phyloP scores from a whole-genome alignment of 2,113 vertebrate genomes.

The Zootoca vivipara region DNA sequence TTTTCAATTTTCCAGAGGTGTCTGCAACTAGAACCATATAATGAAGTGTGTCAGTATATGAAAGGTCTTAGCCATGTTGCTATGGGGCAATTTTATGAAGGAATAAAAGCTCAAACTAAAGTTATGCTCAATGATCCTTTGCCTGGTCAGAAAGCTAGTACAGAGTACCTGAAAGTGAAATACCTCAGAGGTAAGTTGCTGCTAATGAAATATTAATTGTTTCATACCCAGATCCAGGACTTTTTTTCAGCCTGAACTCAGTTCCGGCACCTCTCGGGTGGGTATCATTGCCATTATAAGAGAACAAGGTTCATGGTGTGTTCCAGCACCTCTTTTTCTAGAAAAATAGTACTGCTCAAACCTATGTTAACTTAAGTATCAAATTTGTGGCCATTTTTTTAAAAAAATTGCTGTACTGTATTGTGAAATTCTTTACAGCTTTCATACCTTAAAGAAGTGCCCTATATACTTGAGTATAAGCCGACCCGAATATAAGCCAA shows the following conservation, averaged over 20 bases:
- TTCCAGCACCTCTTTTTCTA: no score
- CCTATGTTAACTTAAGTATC: not conserved
- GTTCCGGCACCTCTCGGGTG: no score
- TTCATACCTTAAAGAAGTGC: not conserved
- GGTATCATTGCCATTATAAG: no score
- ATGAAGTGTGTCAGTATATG: slow-evolving; percentile 99
- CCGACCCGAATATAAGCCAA: no score
- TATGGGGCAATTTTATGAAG: slow-evolving; percentile 98
- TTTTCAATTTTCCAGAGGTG: slow-evolving; percentile 81
- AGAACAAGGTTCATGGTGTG: no score
- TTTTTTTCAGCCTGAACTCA: no score
- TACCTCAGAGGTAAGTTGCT: slow-evolving; percentile 90
- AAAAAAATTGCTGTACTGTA: not conserved
- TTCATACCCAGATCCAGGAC: not conserved
- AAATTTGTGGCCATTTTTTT: not conserved
- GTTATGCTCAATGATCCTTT: slow-evolving; percentile 97
- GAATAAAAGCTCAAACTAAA: slow-evolving; percentile 98
- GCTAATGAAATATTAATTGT: not conserved
- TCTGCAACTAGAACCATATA: slow-evolving; percentile 93
- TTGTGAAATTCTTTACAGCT: not conserved
- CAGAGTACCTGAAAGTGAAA: slow-evolving; percentile 97
- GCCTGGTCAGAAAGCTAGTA: slow-evolving; percentile 95
- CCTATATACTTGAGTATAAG: no score
- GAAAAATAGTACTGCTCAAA: not conserved
- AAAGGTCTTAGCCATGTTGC: slow-evolving; percentile 96